Base-by-base conservation (phyloP, 2,888 invertebrate species). In the Limenitis camilla region DNA sequence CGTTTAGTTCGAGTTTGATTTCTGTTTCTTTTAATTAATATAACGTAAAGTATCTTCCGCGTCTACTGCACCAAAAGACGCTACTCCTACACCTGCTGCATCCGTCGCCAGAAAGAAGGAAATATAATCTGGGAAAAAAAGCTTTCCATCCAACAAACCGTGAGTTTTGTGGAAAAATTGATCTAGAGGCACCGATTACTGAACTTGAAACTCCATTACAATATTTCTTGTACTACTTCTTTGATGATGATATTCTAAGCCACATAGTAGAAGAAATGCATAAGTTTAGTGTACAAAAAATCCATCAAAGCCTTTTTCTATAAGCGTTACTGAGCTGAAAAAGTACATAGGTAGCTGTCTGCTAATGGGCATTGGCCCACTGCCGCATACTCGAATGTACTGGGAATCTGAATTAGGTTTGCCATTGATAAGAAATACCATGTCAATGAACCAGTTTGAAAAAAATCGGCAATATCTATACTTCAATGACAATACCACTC, bases 401-500 rank as follows among this genome's bases (percentile, higher is more conserved):
- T 60, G 59, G 58, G 52, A 27, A 54, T 28, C 49, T 46, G 55
- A 61, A 41, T 58, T 59, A 40, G 58, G 57, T 43, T 28, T 63
- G 30, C 52, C 54, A 38, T 31, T 59, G 32, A 52, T 61, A 31
- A 52, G 10, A 30, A 46, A 55, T 32, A 59, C 52, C 5, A 60
- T 58, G 55, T 32, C 53, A 4, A 33, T 55, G 36, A 55, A 56
- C 39, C 33, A 55, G n/a, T 27, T 61, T 61, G 2, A 46, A 61
- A 53, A 59, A 63, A 46, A 60, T 59, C n/a, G 9, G 58, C 4
- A 53, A 33, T 54, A 52, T 36, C 43, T 60, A 11, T 55, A 59
- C 36, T 53, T 52, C 40, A 58, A 59, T 19, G 53, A 55, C 35
- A 60, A 55, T 36, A 35, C 47, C n/a, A 38, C 31, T 6, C 33